Percentiles rank a stretch among this genome's conserved stretches.
Evolutionary conservation across 2,113 vertebrate genomes (phyloP).

Genomic region (Etia nguti): DNA sequence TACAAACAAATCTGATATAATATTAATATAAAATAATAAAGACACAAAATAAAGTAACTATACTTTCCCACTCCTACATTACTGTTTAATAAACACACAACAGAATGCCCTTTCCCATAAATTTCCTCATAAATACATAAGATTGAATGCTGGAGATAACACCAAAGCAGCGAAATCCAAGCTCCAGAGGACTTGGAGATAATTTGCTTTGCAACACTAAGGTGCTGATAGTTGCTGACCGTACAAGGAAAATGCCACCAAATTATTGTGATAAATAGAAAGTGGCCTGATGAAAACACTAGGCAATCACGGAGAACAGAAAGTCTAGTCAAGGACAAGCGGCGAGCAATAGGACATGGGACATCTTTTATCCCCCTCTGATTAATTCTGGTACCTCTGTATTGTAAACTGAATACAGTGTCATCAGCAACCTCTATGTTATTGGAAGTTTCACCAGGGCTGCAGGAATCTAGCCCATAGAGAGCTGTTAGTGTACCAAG

Average conservation of each 20-base stretch:
- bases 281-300: slow-evolving; percentile 38
- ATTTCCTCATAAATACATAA: neutral
- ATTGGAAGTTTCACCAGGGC: slow-evolving; percentile 45
- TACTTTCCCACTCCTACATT: neutral
- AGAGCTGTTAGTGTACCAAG: slow-evolving; percentile 4
- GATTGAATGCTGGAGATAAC: neutral
- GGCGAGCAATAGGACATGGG: slow-evolving; percentile 33
- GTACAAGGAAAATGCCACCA: slow-evolving; percentile 14
- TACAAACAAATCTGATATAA: neutral
- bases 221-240: slow-evolving; percentile 40
- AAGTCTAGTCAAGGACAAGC: slow-evolving; percentile 51
- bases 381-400: slow-evolving; percentile 59
- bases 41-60: neutral
- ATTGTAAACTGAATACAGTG: slow-evolving; percentile 30
- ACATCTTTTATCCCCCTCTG: slow-evolving; percentile 51
- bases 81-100: neutral
- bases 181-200: slow-evolving; percentile 1
- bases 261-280: slow-evolving; percentile 55
- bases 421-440: slow-evolving; percentile 53
- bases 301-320: slow-evolving; percentile 49
- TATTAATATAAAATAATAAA: neutral
- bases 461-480: slow-evolving; percentile 14
- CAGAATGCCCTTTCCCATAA: neutral
- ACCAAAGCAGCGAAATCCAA: slow-evolving; percentile 14
- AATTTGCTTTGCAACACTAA: slow-evolving; percentile 18